Base-by-base conservation (phyloP, 2,113 vertebrate genomes). In the Cryptotis parvus region DNA sequence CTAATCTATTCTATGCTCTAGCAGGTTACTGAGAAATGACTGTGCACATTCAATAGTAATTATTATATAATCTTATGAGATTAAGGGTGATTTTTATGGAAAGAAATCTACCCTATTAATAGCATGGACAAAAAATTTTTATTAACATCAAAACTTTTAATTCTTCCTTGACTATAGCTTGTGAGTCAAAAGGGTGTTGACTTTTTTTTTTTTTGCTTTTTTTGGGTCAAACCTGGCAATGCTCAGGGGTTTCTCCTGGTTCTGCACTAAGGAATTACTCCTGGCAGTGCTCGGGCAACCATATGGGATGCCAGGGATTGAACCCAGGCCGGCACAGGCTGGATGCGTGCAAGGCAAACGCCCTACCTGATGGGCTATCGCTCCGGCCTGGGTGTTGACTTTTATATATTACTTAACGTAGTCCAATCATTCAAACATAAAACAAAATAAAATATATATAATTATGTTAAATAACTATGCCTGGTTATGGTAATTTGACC, bases 81-180 rank as follows among this genome's bases (percentile, higher is more conserved):
- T 77, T 76, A 83, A 70, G 35, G 29, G 43, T 49, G 20, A 29
- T 73, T 33, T 66, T 39, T 81, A 65, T 29, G 68, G 35, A 20
- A 72, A 31, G 27, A 31, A 12, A 4, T 29, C 9, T 11, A 31
- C 27, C 80, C 24, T 79, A 69, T 3, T 76, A 33, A 31, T 6
- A 81, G 22, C 7, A 14, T 37, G 0, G 58, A n/a, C n/a, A n/a
- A n/a, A n/a, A n/a, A 90, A 69, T 90, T 90, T 80, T 45, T 84
- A n/a, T 91, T 31, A 91, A 65, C 26, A 55, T 74, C 6, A 14
- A 49, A n/a, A 55, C 70, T 69, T 92, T 90, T 24, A 74, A 58
- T n/a, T 66, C 15, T 20, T 84, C 26, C 9, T 55, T 68, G 3
- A 61, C 1, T 4, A 29, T 1, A 73, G 22, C 26, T 12, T 80